Evolutionary conservation across 2,797 vertebrate species (phyloP), one percentile per base, ranked within the genome.

Genomic region (Cottoperca gobio): DNA sequence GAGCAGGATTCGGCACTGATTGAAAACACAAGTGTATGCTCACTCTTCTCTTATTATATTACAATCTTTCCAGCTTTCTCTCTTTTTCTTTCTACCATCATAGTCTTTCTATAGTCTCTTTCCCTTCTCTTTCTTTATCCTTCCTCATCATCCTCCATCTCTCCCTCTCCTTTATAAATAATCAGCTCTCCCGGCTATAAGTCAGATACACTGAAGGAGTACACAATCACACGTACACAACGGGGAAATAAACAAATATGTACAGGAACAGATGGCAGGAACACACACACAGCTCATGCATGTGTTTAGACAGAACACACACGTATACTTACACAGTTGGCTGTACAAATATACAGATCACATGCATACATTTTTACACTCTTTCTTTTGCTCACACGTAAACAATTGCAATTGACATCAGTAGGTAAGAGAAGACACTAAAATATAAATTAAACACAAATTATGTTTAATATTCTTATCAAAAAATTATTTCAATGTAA

Each of bases 161-260:
- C n/a, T 19, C 14, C 52, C 39, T 24, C 8, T 28, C 62, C 52
- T 84, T 67, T 23, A 55, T 66, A 39, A 69, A 74, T 50, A 65
- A 70, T 46, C 45, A 53, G 45, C 54, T 65, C 64, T 61, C 40
- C 43, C 37, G 55, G 45, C 33, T 65, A 19, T 42, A 50, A 48
- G 62, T 77, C 55, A 73, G 54, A 48, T n/a, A 6, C 42, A 42
- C 48, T 46, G 62, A 74, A 60, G 59, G 9, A 62, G 33, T 26
- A 65, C 35, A 60, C 67, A 26, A 28, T 14, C 53, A 19, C 55
- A 33, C 37, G 10, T 4, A 64, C 65, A 45, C 46, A n/a, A 54
- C 35, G 19, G 33, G 52, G 52, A 42, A 26, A 53, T 3, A 78
- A 54, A 81, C 57, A 70, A 67, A 45, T 24, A 31, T 42, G 35